phyloP scores from a whole-genome alignment of 2,888 invertebrate species.

The Eledona agricola region DNA sequence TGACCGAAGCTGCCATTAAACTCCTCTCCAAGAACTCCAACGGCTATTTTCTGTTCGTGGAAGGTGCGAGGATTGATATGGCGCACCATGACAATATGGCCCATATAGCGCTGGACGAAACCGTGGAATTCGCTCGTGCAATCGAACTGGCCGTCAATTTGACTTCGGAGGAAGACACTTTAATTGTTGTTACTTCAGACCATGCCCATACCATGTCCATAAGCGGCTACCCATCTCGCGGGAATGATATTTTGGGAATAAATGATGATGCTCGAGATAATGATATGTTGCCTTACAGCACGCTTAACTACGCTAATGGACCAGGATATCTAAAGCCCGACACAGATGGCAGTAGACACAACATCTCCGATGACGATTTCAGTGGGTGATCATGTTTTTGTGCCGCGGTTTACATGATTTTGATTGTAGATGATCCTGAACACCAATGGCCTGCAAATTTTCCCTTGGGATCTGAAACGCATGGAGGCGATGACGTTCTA shows the following conservation, averaged over 20 bases:
- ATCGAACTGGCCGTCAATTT: slow-evolving; percentile 68
- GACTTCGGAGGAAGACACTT: slow-evolving; percentile 74
- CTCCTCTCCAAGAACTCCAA: slow-evolving; percentile 69
- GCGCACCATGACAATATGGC: slow-evolving; percentile 76
- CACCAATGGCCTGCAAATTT: slow-evolving; percentile 70
- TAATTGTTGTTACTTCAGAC: slow-evolving; percentile 80
- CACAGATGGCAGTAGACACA: slow-evolving; percentile 50
- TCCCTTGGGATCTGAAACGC: slow-evolving; percentile 72
- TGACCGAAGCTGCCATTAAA: slow-evolving; percentile 81
- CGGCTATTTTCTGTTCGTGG: slow-evolving; percentile 81
- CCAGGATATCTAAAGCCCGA: slow-evolving; percentile 67
- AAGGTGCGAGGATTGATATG: slow-evolving; percentile 78
- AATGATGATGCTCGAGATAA: slow-evolving; percentile 63
- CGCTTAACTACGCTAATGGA: slow-evolving; percentile 77
- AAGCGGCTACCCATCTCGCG: slow-evolving; percentile 76
- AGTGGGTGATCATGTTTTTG: background rate
- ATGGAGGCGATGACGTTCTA: slow-evolving; percentile 82
- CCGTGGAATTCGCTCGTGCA: slow-evolving; percentile 69
- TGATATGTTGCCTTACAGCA: slow-evolving; percentile 69
- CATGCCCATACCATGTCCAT: slow-evolving; percentile 80
- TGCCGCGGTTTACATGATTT: slow-evolving; percentile 53
- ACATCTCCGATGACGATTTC: slow-evolving; percentile 9
- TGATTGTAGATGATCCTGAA: slow-evolving; percentile 61
- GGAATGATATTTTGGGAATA: slow-evolving; percentile 67
- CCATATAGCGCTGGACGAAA: slow-evolving; percentile 76